A percentile compares a stretch with the other conserved stretches of the same genome.
Conservation (phyloP, 2,888 invertebrate genomes). For the Leptura quadrifasciata region DNA sequence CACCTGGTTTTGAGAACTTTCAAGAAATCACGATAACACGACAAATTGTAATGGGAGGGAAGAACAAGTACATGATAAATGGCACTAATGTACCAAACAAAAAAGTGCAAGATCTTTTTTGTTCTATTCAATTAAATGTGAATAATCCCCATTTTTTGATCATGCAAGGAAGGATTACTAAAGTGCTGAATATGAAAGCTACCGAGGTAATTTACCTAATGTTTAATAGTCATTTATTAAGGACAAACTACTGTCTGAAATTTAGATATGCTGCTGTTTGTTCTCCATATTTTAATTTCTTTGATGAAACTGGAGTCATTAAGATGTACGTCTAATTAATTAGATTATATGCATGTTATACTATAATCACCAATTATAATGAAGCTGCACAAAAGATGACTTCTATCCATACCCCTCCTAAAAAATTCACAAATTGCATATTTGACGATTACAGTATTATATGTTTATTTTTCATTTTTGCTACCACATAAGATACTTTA, state of each 20-base stretch:
- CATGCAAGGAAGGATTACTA: conserved; percentile 99
- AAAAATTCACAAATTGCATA: too few relatives aligned
- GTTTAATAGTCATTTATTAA: background rate
- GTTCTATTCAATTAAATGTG: conserved; percentile 97
- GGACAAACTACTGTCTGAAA: background rate
- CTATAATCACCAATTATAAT: too few relatives aligned
- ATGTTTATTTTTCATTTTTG: conserved; percentile 34
- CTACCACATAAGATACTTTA: conserved; percentile 16
- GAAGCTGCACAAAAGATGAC: too few relatives aligned
- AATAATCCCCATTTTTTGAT: conserved; percentile 99
- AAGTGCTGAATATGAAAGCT: conserved; percentile 99
- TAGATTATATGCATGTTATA: background rate
- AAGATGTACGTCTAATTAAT: too few relatives aligned
- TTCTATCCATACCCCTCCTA: too few relatives aligned
- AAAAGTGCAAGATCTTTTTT: conserved; percentile 94
- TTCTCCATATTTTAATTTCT: too few relatives aligned
- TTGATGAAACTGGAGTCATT: too few relatives aligned
- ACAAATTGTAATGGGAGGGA: conserved; percentile 91
- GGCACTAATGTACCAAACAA: conserved; percentile 93
- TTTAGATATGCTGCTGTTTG: too few relatives aligned
- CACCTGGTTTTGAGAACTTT: conserved; percentile 92
- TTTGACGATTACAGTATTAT: too few relatives aligned
- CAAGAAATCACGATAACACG: conserved; percentile 95
- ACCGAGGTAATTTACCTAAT: conserved; percentile 69
- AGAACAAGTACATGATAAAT: conserved; percentile 95